Percentiles rank a stretch among this genome's conserved stretches.
These are phyloP conservation scores for Chionomys nivalis DNA, from an alignment of 2,113 vertebrate genomes.

Conservation along the genomic window DNA sequence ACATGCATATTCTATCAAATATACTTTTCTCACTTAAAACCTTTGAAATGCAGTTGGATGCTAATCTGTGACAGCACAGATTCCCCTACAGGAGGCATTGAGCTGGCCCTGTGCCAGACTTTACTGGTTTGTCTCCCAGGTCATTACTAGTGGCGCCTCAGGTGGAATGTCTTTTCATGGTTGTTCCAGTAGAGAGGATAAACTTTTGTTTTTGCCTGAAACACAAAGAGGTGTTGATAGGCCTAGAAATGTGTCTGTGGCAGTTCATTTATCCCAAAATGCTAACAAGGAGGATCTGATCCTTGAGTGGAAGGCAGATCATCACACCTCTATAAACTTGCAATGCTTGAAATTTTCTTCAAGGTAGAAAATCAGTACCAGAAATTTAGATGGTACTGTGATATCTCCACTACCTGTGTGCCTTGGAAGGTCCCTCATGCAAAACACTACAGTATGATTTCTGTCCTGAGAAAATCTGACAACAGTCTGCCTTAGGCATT, in stretches of 20 bases:
- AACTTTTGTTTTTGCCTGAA: neutral
- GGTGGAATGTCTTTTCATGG: neutral
- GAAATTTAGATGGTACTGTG: neutral
- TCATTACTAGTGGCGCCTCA: neutral
- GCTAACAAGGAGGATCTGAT: neutral
- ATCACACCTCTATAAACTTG: neutral
- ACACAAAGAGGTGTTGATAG: neutral
- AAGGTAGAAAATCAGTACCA: neutral
- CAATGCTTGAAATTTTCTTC: neutral
- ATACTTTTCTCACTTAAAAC: neutral
- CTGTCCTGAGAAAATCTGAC: neutral
- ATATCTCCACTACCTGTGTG: neutral
- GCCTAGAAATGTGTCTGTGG: neutral
- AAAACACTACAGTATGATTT: neutral
- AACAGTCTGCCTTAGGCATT: neutral
- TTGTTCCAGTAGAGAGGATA: neutral
- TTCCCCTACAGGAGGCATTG: neutral
- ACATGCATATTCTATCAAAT: neutral
- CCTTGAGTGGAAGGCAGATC: neutral
- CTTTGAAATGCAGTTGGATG: neutral
- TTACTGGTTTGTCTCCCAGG: neutral
- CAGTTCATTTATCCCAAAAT: neutral
- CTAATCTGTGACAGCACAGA: neutral
- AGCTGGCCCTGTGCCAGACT: accelerated
- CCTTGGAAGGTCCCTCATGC: neutral